Conservation (phyloP, 2,797 vertebrate species). For the Pseudomugil gertrudae region DNA sequence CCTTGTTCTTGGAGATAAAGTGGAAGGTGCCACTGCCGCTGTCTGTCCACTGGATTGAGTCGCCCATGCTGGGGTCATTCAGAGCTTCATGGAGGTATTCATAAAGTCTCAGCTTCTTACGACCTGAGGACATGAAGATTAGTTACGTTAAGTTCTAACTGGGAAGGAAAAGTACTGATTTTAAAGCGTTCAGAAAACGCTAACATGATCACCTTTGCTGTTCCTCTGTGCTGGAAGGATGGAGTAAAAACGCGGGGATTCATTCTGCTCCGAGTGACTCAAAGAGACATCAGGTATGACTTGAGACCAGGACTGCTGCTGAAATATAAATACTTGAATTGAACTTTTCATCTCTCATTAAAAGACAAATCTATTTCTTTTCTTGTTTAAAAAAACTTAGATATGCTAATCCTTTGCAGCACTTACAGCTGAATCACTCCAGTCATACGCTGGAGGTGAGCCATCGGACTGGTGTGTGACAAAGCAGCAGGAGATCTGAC, state of each 20-base stretch:
- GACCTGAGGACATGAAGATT: conserved; percentile 75
- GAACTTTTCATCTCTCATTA: not conserved
- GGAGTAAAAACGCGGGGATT: conserved; percentile 79
- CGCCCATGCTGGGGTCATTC: conserved; percentile 89
- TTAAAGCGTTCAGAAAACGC: not conserved
- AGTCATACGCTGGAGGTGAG: conserved; percentile 75
- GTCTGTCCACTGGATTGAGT: conserved; percentile 98
- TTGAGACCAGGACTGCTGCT: conserved; percentile 76
- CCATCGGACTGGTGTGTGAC: conserved; percentile 75
- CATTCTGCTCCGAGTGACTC: conserved; percentile 64
- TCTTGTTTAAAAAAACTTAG: not conserved
- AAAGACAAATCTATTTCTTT: too few species aligned
- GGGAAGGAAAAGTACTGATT: not conserved
- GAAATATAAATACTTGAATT: conserved; percentile 16
- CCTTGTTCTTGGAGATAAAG: conserved; percentile 98
- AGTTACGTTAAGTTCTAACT: not conserved
- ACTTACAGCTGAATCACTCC: conserved; percentile 86
- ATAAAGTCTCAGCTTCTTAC: conserved; percentile 93
- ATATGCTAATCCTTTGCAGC: not conserved
- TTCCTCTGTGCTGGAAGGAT: conserved; percentile 78
- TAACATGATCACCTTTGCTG: conserved; percentile 84
- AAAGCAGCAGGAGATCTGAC: conserved; percentile 80
- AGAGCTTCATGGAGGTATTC: conserved; percentile 94
- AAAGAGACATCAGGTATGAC: conserved; percentile 68
- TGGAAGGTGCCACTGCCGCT: conserved; percentile 91